Percentiles rank a stretch among this genome's conserved stretches.
Evolutionary conservation across 2,888 invertebrate genomes (phyloP).

Genomic region (Empis livida): DNA sequence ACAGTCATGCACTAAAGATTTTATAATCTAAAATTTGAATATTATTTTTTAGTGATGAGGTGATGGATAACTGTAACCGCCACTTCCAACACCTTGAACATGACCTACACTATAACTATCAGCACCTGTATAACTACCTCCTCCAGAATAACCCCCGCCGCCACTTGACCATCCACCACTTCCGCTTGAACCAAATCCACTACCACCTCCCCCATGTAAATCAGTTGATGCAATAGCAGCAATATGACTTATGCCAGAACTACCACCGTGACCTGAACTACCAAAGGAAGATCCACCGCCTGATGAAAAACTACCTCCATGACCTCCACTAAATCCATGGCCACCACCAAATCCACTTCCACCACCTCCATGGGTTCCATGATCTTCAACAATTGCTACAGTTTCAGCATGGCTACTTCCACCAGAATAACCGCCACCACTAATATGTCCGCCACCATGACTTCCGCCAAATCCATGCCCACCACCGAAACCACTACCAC

Average conservation of each 20-base stretch:
- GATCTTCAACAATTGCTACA: not conserved
- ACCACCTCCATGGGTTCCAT: not conserved
- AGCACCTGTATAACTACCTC: slow-evolving; percentile 21
- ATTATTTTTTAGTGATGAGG: slow-evolving; percentile 13
- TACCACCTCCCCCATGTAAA: not conserved
- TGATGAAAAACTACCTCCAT: not conserved
- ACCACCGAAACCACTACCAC: not conserved
- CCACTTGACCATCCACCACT: not conserved
- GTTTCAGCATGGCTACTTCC: not conserved
- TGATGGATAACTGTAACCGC: slow-evolving; percentile 20
- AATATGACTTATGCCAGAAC: not conserved
- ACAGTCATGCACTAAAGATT: too few relatives aligned
- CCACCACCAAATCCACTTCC: not conserved
- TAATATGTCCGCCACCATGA: not conserved
- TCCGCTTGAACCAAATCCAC: not conserved
- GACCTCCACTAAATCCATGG: not conserved
- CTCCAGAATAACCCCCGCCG: not conserved
- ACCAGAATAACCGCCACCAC: not conserved
- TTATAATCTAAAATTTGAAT: too few relatives aligned
- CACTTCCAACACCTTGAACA: slow-evolving; percentile 21
- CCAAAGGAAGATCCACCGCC: not conserved
- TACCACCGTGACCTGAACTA: not conserved
- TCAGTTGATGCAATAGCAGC: too few relatives aligned
- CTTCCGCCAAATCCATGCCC: not conserved
- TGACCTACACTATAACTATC: slow-evolving; percentile 28